Evolutionary conservation across 2,888 invertebrate species (phyloP), one percentile per base, ranked within the genome.

Genomic region (Lasioglossum pauxillum): DNA sequence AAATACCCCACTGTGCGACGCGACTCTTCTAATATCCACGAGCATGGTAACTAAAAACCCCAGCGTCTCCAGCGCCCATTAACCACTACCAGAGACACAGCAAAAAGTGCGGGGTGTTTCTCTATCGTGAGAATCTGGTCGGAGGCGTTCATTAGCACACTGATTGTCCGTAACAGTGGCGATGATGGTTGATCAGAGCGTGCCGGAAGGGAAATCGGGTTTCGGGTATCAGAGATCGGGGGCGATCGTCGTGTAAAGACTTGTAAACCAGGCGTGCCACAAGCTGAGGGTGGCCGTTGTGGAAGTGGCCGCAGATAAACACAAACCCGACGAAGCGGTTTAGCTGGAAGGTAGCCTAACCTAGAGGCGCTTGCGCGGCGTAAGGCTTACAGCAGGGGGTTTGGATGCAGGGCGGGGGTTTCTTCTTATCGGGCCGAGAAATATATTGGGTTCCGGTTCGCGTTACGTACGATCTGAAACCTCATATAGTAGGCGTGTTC

Each of bases 401-500:
- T 64, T 60, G 44, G 69, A 76, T 78, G 69, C 81, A 75, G 46
- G 38, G 79, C 1, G 57, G 23, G 53, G 77, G 88, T 83, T 90
- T 87, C 90, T 92, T 92, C 92, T 92, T 92, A 92, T 92, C 92
- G 87, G 57, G 83, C 35, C 83, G 78, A 78, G 87, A 90, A 90
- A 92, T 91, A 92, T 92, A 92, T 92, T 86, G 89, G 85, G 82
- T 92, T 93, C 92, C 92, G 92, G 92, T 93, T 89, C 91, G 92
- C 91, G 93, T 93, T 94, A 93, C 93, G 90, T 91, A 91, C 92
- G 92, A 94, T 92, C 93, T 90, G 92, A 92, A 92, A 93, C 90
- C 91, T 88, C 92, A 89, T 93, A 92, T 92, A 93, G 93, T 92
- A 93, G 93, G 93, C 93, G 94, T 94, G 94, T 93, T 94, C 93